phyloP scores from a whole-genome alignment of 2,797 vertebrate genomes.

The Onychomys leucogaster region DNA sequence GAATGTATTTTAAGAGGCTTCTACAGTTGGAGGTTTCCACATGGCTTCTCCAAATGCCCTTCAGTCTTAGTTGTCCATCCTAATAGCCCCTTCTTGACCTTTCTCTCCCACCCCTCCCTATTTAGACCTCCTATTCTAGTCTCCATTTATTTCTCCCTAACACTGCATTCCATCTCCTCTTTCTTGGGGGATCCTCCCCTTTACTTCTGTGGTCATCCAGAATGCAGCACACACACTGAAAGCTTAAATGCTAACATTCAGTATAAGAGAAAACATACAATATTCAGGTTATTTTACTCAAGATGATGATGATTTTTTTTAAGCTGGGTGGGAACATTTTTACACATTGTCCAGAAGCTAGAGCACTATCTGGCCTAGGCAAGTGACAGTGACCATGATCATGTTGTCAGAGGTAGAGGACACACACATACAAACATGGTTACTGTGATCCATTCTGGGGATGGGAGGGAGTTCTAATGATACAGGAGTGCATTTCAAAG shows the following conservation, averaged over 20 bases:
- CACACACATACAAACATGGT: not conserved
- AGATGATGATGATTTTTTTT: not conserved
- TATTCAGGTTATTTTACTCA: not conserved
- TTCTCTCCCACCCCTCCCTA: not conserved
- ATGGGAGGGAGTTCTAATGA: not conserved
- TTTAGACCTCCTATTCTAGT: not conserved
- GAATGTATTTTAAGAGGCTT: not conserved
- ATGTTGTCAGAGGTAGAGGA: not conserved
- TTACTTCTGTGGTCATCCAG: not conserved
- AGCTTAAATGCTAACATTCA: not conserved
- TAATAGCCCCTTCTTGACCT: not conserved
- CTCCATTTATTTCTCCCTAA: not conserved
- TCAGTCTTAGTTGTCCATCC: not conserved
- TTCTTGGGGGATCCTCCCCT: not conserved
- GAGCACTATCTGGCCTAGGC: not conserved
- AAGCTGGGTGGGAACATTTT: not conserved
- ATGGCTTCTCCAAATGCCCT: not conserved
- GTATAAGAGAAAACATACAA: not conserved
- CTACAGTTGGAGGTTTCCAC: not conserved
- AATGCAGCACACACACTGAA: not conserved
- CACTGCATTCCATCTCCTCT: not conserved
- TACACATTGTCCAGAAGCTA: not conserved
- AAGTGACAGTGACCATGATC: not conserved
- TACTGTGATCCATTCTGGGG: not conserved
- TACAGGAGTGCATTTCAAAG: not conserved